Conservation (phyloP, 1,140 invertebrate genomes). For the Steinernema khuongi region DNA sequence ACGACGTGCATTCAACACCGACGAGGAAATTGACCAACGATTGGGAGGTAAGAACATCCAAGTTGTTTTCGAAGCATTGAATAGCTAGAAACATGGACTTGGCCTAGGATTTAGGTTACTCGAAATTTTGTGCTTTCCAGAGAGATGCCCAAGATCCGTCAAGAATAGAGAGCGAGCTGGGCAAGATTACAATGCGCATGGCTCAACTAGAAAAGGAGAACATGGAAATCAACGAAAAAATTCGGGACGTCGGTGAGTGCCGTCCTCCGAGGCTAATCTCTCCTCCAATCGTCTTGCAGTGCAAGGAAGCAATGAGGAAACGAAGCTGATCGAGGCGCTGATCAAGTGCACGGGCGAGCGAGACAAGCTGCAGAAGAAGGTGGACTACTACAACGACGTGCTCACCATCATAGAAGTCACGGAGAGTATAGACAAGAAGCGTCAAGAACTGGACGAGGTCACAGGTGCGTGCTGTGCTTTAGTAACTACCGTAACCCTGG, state of each 20-base stretch:
- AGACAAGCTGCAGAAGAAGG: constrained; percentile 1
- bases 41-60: not conserved
- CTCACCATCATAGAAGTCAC: not conserved
- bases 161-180: not conserved
- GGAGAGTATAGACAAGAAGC: not conserved
- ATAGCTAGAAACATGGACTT: not conserved
- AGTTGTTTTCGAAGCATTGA: not conserved
- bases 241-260: constrained; percentile 5
- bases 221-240: constrained; percentile 1
- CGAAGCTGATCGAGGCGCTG: not conserved
- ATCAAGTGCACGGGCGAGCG: not conserved
- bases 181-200: not conserved
- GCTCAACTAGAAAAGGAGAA: not conserved
- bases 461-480: not conserved
- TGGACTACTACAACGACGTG: constrained; percentile 11
- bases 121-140: not conserved
- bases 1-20: not conserved
- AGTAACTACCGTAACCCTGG: not conserved
- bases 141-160: not conserved
- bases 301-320: constrained; percentile 1
- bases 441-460: not conserved
- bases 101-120: not conserved
- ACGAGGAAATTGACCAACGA: constrained; percentile 2
- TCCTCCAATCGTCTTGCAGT: not conserved
- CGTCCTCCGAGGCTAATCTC: not conserved